Evolutionary conservation across 2,888 invertebrate genomes (phyloP), one percentile per base, ranked within the genome.

Genomic region (Drosophila borealis): DNA sequence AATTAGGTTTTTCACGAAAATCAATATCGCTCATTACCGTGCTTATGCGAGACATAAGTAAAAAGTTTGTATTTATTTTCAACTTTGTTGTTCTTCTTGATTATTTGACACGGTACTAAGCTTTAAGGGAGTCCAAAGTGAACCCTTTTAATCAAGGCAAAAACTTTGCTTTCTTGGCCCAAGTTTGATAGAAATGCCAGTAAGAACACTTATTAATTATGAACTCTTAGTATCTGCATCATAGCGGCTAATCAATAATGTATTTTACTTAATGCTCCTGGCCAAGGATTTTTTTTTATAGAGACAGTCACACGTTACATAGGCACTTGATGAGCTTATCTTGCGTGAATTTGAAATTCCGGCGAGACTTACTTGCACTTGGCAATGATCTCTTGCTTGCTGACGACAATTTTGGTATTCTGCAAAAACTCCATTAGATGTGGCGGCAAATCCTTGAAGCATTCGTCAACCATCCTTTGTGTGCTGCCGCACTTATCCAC

Each of bases 331-430:
- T 61, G 11, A 21, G 4, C 29, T 25, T 25, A 34, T 37, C 36
- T 48, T 37, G 11, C 29, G 17, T 33, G 2, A n/a, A 14, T 14
- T 13, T 34, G 9, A 11, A 29, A 45, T 39, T 21, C 25, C 13
- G 13, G 3, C 6, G 54, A 33, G 44, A 70, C 92, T 89, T 90
- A 92, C 92, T 81, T 91, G 92, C 92, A 92, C 81, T 92, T 92
- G 17, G 89, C 82, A 37, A 66, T 68, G 42, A 92, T 91, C 63
- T 92, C 92, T 61, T 88, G 71, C 56, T 91, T 89, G 65, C 90
- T 91, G 25, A 90, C 87, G 54, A 90, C 92, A 36, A 91, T 88
- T 78, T 91, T 92, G 3, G 91, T 90, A 53, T 89, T 90, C 57
- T 89, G 88, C 42, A 92, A 51, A 46, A 91, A 91, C 63, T 92